phyloP scores from a whole-genome alignment of 2,797 vertebrate species.

The Stomatorhinus walkeri region DNA sequence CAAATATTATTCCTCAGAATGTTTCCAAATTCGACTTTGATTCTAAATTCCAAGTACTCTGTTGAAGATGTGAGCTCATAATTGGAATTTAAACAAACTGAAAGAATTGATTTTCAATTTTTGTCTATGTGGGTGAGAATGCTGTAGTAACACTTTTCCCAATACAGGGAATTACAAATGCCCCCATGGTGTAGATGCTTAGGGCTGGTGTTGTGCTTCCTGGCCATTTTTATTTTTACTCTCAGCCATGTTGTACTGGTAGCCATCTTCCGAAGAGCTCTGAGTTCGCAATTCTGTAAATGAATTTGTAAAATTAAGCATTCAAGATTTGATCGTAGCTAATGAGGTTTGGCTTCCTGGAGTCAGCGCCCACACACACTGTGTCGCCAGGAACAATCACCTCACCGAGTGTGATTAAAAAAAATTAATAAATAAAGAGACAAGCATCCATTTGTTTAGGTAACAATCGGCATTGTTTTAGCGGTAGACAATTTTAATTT shows the following conservation, averaged over 20 bases:
- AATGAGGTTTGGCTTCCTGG: constrained; percentile 10
- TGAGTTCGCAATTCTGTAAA: constrained; percentile 19
- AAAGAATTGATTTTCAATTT: neutral
- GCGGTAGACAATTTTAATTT: neutral
- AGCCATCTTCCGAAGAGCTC: neutral
- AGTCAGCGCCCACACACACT: constrained; percentile 1
- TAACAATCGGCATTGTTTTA: neutral
- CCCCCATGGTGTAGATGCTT: neutral
- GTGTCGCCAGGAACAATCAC: neutral
- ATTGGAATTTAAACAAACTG: constrained; percentile 24
- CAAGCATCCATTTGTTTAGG: neutral
- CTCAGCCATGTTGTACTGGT: neutral
- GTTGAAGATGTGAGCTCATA: constrained; percentile 16
- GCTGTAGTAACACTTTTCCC: neutral
- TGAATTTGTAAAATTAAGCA: constrained; percentile 22
- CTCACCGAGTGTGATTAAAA: neutral
- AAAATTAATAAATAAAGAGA: neutral
- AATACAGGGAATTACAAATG: constrained; percentile 14
- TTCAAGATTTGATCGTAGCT: constrained; percentile 24
- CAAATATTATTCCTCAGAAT: constrained; percentile 15
- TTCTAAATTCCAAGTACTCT: constrained; percentile 21
- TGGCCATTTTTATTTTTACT: constrained; percentile 19
- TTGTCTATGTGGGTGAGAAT: constrained; percentile 7
- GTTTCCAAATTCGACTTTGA: constrained; percentile 6
- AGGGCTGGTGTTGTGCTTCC: neutral